These are phyloP conservation scores for Oreochromis tanganicae DNA, from an alignment of 2,113 vertebrate species.

Conservation along the genomic window DNA sequence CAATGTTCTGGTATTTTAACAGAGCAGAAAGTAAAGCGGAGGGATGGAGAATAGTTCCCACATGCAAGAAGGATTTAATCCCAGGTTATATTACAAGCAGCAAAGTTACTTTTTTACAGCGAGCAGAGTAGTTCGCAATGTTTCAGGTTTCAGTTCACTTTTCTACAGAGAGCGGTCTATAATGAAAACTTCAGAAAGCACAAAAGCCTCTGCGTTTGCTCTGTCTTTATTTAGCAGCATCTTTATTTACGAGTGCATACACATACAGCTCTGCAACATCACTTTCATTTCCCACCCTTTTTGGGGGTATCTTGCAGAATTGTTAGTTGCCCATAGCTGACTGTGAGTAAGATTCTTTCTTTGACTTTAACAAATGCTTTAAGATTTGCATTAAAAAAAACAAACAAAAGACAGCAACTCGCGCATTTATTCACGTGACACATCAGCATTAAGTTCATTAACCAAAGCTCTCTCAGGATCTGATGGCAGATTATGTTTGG, in stretches of 20 bases:
- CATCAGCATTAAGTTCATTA: not conserved
- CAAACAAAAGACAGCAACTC: not conserved
- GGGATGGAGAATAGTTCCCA: not conserved
- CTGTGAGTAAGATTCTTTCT: not conserved
- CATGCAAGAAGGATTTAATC: not conserved
- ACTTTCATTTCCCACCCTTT: not conserved
- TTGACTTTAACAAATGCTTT: not conserved
- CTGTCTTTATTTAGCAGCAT: not conserved
- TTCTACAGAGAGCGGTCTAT: not conserved
- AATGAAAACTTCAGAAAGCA: not conserved
- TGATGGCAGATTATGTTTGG: not conserved
- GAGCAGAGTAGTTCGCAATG: not conserved
- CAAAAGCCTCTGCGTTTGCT: not conserved
- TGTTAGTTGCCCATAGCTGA: not conserved
- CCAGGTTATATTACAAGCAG: not conserved
- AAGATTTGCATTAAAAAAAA: not conserved
- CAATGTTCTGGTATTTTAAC: not conserved
- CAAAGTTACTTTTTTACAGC: not conserved
- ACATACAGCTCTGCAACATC: not conserved
- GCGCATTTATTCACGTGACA: not conserved
- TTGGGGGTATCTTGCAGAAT: not conserved
- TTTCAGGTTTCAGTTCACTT: not conserved
- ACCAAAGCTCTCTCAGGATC: not conserved
- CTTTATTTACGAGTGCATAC: not conserved
- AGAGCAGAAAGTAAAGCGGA: not conserved